phyloP scores from a whole-genome alignment of 64 coral and sea anemone genomes.

The Actinia equina region DNA sequence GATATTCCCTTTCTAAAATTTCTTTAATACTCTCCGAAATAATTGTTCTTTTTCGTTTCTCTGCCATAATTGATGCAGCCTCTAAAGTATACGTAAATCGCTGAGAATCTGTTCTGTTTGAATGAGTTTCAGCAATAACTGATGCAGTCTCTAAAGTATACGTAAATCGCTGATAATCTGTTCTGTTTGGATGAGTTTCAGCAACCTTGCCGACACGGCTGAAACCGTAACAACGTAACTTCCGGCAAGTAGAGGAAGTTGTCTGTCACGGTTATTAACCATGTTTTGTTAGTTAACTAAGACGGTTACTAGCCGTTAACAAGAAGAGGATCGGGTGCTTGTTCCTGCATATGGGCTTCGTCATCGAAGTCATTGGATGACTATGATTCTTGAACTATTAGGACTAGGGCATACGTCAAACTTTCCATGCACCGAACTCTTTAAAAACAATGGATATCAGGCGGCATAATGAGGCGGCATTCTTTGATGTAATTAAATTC shows the following conservation, averaged over 20 bases:
- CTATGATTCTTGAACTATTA: no score
- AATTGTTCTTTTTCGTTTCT: no score
- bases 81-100: neutral
- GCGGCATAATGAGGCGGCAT: no score
- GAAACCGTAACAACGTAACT: constrained; percentile 20
- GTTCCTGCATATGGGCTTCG: no score
- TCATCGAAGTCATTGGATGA: no score
- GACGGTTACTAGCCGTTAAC: constrained; percentile 14
- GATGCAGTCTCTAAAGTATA: neutral
- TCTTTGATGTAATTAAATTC: no score
- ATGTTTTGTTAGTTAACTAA: neutral
- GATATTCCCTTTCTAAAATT: neutral
- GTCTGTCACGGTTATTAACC: neutral
- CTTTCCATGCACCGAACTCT: no score
- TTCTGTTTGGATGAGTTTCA: neutral
- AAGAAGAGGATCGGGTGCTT: constrained; percentile 17
- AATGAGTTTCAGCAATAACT: neutral
- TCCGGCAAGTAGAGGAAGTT: constrained; percentile 4
- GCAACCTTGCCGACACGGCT: constrained; percentile 14
- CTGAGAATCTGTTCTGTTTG: neutral
- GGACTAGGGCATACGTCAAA: no score
- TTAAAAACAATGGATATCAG: no score
- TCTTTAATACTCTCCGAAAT: neutral
- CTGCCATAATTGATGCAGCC: no score
- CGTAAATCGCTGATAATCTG: neutral